Evolutionary conservation across 2,113 vertebrate species (phyloP).

Genomic region (Pteruthius melanotis): DNA sequence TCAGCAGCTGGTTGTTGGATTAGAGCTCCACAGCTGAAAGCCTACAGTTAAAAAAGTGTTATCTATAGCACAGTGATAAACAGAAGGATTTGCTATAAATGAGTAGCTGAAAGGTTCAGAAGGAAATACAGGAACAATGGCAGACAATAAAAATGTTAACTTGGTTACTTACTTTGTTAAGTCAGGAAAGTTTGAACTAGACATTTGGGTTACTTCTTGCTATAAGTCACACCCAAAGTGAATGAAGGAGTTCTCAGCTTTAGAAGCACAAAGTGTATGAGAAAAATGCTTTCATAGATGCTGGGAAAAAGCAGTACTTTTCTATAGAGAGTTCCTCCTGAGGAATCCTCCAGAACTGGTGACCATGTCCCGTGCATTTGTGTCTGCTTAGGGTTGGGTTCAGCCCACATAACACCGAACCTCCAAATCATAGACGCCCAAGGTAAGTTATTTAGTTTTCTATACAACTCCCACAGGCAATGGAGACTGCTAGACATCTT

Average conservation of each 20-base stretch:
- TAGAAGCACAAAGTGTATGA: neutral
- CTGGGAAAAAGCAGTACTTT: neutral
- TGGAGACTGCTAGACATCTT: neutral
- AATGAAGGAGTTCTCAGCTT: neutral
- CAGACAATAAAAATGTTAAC: neutral
- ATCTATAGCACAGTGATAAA: neutral
- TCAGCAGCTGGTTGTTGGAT: neutral
- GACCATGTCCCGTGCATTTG: neutral
- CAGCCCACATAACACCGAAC: neutral
- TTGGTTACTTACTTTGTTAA: neutral
- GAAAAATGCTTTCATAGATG: neutral
- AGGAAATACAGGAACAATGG: neutral
- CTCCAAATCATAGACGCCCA: neutral
- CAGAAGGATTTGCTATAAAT: neutral
- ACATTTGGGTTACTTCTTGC: neutral
- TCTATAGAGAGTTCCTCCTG: neutral
- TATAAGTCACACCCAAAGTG: neutral
- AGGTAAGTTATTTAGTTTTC: neutral
- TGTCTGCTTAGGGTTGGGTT: neutral
- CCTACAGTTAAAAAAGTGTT: neutral
- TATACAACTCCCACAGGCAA: neutral
- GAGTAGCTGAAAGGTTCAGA: neutral
- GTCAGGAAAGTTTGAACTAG: neutral
- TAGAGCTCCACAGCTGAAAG: conserved; percentile 21
- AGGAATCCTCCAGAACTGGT: neutral